Base-by-base conservation (phyloP, 2,888 invertebrate genomes). In the Auanema freiburgensis region DNA sequence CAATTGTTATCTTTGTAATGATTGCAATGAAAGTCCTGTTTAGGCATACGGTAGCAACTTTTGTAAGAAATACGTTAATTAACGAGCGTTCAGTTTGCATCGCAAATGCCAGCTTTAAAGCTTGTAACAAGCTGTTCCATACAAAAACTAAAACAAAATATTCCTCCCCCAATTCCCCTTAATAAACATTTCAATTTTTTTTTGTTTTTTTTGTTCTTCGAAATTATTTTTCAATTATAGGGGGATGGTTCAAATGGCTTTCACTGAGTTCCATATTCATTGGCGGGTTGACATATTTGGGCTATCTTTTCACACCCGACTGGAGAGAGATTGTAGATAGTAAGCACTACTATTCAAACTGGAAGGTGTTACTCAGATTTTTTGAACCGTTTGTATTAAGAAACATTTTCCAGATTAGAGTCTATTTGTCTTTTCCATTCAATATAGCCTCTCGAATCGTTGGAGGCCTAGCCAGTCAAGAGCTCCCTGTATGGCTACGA, bases 331-430 rank as follows among this genome's bases (percentile, higher is more conserved):
- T 74, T 57, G 65, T 69, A 11, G 81, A 81, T 58, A 74, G 74
- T n/a, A 64, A 67, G 56, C 81, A 81, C 62, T 81, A 83, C 64
- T 81, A 81, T 65, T 72, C 76, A 41, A 75, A 81, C 59, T 81
- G 79, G 80, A 77, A 79, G 77, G 79, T 81, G 49, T 24, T 67
- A n/a, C n/a, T n/a, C n/a, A n/a, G n/a, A n/a, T n/a, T n/a, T n/a
- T 51, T 16, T 14, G 18, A 18, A 18, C 42, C 14, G 42, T n/a
- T 3, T 4, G 16, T 56, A 40, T 12, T 8, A 33, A 33, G 8
- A 24, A 16, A 14, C 41, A 40, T 25, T 33, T 66, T 79, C 21
- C 60, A 80, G 80, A 80, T 81, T 41, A 78, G 81, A n/a, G 60
- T 77, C 52, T 81, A 81, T 65, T 74, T 80, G 11, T 79, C 81